phyloP scores from a whole-genome alignment of 2,797 vertebrate species.

The Gorsachius magnificus region DNA sequence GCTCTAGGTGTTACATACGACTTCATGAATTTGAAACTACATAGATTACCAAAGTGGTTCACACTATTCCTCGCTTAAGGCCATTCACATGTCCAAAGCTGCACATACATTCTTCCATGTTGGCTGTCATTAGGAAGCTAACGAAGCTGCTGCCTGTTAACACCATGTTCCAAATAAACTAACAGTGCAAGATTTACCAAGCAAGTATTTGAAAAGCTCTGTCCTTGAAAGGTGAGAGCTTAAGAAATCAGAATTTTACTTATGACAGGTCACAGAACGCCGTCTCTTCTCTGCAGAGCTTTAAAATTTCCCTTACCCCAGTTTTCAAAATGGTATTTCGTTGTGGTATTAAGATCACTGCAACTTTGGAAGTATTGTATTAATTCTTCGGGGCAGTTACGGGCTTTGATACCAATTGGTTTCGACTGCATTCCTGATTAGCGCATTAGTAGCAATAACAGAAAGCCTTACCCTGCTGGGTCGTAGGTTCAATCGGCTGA shows the following conservation, averaged over 20 bases:
- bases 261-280: not conserved
- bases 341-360: slow-evolving; percentile 5
- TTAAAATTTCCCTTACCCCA: not conserved
- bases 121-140: not conserved
- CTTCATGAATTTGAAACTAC: not conserved
- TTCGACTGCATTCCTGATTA: slow-evolving; percentile 63
- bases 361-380: not conserved
- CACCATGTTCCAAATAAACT: not conserved
- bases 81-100: not conserved
- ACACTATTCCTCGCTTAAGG: not conserved
- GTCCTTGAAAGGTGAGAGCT: not conserved
- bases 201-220: not conserved
- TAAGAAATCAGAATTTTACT: not conserved
- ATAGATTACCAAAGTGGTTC: not conserved
- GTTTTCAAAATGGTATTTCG: not conserved
- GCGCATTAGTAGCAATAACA: slow-evolving; percentile 76
- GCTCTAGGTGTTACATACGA: not conserved
- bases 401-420: not conserved
- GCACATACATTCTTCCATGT: fast-evolving
- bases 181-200: not conserved
- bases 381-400: not conserved
- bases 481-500: slow-evolving; percentile 85
- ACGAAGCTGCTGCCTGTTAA: not conserved
- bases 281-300: fast-evolving
- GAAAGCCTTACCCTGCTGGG: slow-evolving; percentile 93